These are phyloP conservation scores for Drosophila subsilvestris DNA, from an alignment of 2,888 invertebrate species.

Conservation along the genomic window DNA sequence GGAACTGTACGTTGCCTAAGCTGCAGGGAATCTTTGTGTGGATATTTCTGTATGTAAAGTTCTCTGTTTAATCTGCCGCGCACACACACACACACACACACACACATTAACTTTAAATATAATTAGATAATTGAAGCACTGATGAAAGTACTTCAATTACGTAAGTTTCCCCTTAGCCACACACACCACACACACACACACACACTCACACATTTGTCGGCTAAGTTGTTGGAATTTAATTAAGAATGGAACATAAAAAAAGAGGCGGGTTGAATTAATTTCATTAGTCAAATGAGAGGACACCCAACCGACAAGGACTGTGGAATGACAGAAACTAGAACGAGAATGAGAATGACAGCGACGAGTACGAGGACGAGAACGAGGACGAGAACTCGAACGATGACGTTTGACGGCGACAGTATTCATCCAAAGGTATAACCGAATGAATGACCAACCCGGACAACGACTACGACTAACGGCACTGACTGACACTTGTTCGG, in stretches of 20 bases:
- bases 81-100: conserved; percentile 8
- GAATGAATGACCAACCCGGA: conserved; percentile 21
- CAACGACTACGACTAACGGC: conserved; percentile 19
- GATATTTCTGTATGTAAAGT: no score
- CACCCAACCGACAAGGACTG: neutral
- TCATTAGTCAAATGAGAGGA: conserved; percentile 54
- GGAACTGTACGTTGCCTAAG: no score
- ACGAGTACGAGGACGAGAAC: conserved; percentile 22
- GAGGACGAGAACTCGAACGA: conserved; percentile 1
- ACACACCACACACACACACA: conserved; percentile 10
- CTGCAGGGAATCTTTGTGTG: no score
- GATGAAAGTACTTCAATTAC: conserved; percentile 49
- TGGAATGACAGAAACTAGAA: conserved; percentile 23
- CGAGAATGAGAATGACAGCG: conserved; percentile 40
- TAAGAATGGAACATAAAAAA: conserved; percentile 73
- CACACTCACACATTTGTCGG: conserved; percentile 5
- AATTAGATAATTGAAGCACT: conserved; percentile 26
- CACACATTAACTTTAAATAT: conserved; percentile 18
- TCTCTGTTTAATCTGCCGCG: no score
- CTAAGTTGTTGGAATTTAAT: conserved; percentile 67
- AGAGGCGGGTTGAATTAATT: conserved; percentile 71
- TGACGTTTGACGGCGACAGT: conserved; percentile 27
- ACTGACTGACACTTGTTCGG: conserved; percentile 23
- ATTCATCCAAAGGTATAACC: conserved; percentile 18
- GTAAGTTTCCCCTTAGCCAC: conserved; percentile 32